phyloP scores from a whole-genome alignment of 2,888 invertebrate species.

The Lithosia quadra region DNA sequence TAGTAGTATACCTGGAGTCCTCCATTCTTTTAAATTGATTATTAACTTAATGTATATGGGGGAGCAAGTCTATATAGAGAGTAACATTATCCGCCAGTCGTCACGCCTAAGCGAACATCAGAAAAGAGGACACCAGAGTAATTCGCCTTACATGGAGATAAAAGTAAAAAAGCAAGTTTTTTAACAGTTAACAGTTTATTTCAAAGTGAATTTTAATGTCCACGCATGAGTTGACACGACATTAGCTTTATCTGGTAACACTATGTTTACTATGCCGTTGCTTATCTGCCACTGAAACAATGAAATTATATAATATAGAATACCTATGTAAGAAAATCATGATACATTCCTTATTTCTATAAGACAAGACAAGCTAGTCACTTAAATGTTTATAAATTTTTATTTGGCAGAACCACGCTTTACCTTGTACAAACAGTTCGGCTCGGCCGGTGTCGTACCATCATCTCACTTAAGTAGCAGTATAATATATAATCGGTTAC shows the following conservation, averaged over 20 bases:
- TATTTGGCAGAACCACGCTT: too few relatives aligned
- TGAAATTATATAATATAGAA: too few relatives aligned
- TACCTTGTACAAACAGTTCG: too few relatives aligned
- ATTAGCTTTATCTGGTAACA: conserved; percentile 74
- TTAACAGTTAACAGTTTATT: conserved; percentile 44
- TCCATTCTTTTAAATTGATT: too few relatives aligned
- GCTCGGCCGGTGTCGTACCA: too few relatives aligned
- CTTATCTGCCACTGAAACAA: conserved; percentile 79
- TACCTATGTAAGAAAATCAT: too few relatives aligned
- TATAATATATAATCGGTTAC: not conserved
- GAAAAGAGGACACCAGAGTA: not conserved
- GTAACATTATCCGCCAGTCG: not conserved
- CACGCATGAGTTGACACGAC: conserved; percentile 78
- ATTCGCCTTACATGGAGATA: not conserved
- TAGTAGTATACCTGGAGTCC: not conserved
- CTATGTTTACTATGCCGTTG: conserved; percentile 63
- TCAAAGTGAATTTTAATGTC: conserved; percentile 70
- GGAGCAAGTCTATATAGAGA: not conserved
- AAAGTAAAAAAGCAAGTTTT: not conserved
- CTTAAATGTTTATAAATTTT: too few relatives aligned
- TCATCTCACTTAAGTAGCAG: too few relatives aligned
- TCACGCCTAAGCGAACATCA: not conserved
- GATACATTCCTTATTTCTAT: too few relatives aligned
- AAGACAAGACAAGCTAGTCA: too few relatives aligned
- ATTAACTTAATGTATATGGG: not conserved